Conservation (phyloP, 1,140 invertebrate genomes). For the Muscidifurax raptorellus region DNA sequence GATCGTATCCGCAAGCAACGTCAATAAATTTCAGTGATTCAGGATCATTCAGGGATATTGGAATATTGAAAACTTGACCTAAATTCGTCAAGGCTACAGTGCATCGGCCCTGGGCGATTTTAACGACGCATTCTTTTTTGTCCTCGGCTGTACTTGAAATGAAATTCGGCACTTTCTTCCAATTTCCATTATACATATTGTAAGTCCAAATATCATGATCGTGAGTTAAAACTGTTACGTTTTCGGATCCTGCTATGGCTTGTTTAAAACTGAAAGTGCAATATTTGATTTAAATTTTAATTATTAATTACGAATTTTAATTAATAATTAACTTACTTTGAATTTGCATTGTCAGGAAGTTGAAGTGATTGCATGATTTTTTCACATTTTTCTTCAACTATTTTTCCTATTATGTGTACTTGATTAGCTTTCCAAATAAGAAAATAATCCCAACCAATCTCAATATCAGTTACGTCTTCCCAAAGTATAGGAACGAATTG, state of each 20-base stretch:
- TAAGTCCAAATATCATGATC: slow-evolving; percentile 67
- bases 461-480: slow-evolving; percentile 60
- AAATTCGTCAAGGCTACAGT: slow-evolving; percentile 70
- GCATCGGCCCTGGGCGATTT: slow-evolving; percentile 64
- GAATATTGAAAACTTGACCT: slow-evolving; percentile 78
- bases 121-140: slow-evolving; percentile 60
- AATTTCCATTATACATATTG: slow-evolving; percentile 64
- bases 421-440: slow-evolving; percentile 63
- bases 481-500: slow-evolving; percentile 60
- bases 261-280: slow-evolving; percentile 60
- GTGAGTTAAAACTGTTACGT: slow-evolving; percentile 61
- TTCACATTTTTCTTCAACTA: slow-evolving; percentile 18
- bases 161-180: slow-evolving; percentile 65
- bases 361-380: slow-evolving; percentile 47
- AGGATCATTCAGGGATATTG: slow-evolving; percentile 77
- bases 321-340: slow-evolving; percentile 54
- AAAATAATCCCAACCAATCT: slow-evolving; percentile 72
- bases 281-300: background rate
- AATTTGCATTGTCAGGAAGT: slow-evolving; percentile 57
- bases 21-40: slow-evolving; percentile 78
- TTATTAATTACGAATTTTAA: background rate
- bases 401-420: slow-evolving; percentile 63
- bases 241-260: slow-evolving; percentile 61
- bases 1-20: slow-evolving; percentile 86
- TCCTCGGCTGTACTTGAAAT: slow-evolving; percentile 55